Evolutionary conservation across 2,888 invertebrate species (phyloP).

Genomic region (Malacosoma neustria): DNA sequence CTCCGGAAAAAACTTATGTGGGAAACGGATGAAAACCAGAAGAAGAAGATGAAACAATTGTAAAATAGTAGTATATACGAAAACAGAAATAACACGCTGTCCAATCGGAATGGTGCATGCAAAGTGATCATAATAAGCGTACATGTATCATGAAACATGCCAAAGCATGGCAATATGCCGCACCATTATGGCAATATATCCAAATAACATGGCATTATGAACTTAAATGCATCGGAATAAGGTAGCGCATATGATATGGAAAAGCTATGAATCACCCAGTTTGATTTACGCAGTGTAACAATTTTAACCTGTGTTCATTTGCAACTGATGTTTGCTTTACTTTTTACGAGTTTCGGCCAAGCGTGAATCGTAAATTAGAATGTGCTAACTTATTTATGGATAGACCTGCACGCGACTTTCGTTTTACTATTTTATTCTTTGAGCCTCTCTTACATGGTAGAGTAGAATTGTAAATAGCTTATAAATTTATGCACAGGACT

Average conservation of each 20-base stretch:
- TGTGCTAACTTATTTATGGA: too few relatives aligned
- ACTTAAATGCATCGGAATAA: constrained; percentile 1
- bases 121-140: constrained; percentile 28
- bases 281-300: constrained; percentile 47
- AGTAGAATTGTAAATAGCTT: too few relatives aligned
- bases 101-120: constrained; percentile 26
- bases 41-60: too few relatives aligned
- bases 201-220: background rate
- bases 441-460: too few relatives aligned
- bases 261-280: constrained; percentile 34
- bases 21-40: too few relatives aligned
- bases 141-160: constrained; percentile 9
- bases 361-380: background rate
- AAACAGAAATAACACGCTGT: constrained; percentile 16
- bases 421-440: too few relatives aligned
- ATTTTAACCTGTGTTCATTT: constrained; percentile 46
- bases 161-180: background rate
- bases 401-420: too few relatives aligned
- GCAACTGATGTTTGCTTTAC: constrained; percentile 10
- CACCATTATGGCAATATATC: background rate
- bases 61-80: constrained; percentile 4
- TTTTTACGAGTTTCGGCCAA: background rate
- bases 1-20: too few relatives aligned
- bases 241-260: background rate
- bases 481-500: too few relatives aligned